Evolutionary conservation across 2,113 vertebrate genomes (phyloP).

Genomic region (Perccottus glenii): DNA sequence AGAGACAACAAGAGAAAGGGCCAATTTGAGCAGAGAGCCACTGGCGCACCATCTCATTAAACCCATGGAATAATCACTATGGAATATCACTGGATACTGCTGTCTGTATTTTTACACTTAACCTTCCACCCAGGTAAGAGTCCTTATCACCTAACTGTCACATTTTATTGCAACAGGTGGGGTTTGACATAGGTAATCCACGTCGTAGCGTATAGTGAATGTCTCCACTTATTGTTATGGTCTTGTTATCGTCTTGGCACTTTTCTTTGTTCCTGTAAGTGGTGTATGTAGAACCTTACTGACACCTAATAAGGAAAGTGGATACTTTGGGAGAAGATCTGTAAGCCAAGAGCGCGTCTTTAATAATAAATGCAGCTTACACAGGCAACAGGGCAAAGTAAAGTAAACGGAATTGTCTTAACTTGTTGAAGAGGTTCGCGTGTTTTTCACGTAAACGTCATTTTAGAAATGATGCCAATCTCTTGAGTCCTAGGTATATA

Average conservation of each 20-base stretch:
- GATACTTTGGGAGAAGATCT: slow-evolving; percentile 54
- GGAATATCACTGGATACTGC: slow-evolving; percentile 80
- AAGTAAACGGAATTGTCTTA: not conserved
- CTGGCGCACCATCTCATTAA: slow-evolving; percentile 54
- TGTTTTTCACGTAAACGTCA: not conserved
- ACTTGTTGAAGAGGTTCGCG: not conserved
- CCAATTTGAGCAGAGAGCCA: slow-evolving; percentile 34
- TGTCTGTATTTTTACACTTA: slow-evolving; percentile 73
- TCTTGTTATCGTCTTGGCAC: slow-evolving; percentile 11
- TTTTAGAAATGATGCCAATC: not conserved
- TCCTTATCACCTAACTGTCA: slow-evolving; percentile 1
- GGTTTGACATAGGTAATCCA: slow-evolving; percentile 4
- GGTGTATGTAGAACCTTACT: slow-evolving; percentile 19
- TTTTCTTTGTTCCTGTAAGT: slow-evolving; percentile 50
- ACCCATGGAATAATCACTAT: slow-evolving; percentile 82
- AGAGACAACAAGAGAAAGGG: slow-evolving; percentile 5
- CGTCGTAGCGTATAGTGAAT: not conserved
- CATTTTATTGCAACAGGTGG: not conserved
- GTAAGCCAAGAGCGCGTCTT: slow-evolving; percentile 42
- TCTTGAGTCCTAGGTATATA: not conserved
- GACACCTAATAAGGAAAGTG: slow-evolving; percentile 69
- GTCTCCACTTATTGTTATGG: not conserved
- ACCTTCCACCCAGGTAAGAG: slow-evolving; percentile 76
- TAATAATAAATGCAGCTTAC: slow-evolving; percentile 66
- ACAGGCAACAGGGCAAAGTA: not conserved